A percentile compares a stretch with the other conserved stretches of the same genome.
Evolutionary conservation across 2,888 invertebrate genomes (phyloP).

Genomic region (Apamea anceps): DNA sequence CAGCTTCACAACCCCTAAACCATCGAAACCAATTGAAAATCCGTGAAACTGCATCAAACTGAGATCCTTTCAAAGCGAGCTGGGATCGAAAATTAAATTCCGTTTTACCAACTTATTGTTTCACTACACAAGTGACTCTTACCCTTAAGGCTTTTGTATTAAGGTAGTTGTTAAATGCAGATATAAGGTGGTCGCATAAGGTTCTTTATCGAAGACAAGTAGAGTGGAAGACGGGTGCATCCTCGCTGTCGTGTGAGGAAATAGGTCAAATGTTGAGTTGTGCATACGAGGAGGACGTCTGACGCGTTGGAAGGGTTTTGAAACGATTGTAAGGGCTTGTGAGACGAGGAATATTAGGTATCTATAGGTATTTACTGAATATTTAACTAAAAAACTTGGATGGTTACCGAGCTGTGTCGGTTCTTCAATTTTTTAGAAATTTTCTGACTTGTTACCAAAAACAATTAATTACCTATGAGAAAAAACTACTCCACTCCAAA

Average conservation of each 20-base stretch:
- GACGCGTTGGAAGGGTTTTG: slow-evolving; percentile 21
- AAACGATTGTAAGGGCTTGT: slow-evolving; percentile 1
- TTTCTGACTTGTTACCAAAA: too few species aligned
- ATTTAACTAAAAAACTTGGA: too few species aligned
- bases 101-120: slow-evolving; percentile 29
- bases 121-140: neutral
- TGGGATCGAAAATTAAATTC: slow-evolving; percentile 62
- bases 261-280: slow-evolving; percentile 51
- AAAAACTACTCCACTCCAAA: too few species aligned
- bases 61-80: slow-evolving; percentile 52
- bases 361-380: too few species aligned
- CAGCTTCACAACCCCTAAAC: slow-evolving; percentile 18
- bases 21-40: slow-evolving; percentile 39
- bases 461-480: too few species aligned
- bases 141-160: neutral
- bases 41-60: slow-evolving; percentile 56
- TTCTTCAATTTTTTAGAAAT: too few species aligned
- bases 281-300: slow-evolving; percentile 27
- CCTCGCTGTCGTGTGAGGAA: slow-evolving; percentile 44
- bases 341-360: neutral
- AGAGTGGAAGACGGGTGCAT: slow-evolving; percentile 60
- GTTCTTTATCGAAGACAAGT: slow-evolving; percentile 63
- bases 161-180: slow-evolving; percentile 26
- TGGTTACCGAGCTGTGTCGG: too few species aligned
- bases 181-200: slow-evolving; percentile 10